phyloP scores from a whole-genome alignment of 2,113 vertebrate genomes.

The Alouatta palliata region DNA sequence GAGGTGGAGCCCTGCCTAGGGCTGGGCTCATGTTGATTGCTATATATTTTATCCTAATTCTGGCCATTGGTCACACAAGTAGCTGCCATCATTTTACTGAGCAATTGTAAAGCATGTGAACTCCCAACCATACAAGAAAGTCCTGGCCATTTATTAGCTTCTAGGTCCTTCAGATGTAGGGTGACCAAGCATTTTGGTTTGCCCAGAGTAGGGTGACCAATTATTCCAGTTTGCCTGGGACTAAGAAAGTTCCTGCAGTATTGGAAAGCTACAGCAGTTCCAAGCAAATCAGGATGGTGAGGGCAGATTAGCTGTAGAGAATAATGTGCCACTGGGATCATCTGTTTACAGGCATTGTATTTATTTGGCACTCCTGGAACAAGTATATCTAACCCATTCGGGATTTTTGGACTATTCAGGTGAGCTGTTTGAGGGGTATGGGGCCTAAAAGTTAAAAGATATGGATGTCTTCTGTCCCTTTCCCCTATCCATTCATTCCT shows the following conservation, averaged over 20 bases:
- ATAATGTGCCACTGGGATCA: background rate
- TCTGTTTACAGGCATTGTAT: background rate
- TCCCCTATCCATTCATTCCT: background rate
- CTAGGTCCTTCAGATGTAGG: background rate
- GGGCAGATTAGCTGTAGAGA: background rate
- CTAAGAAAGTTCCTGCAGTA: background rate
- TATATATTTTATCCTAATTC: background rate
- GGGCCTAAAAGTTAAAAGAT: constrained; percentile 38
- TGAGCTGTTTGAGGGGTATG: constrained; percentile 5
- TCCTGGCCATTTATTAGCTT: background rate
- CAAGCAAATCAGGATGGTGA: background rate
- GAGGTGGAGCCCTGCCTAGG: no score
- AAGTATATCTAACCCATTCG: constrained; percentile 18
- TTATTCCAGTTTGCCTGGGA: background rate
- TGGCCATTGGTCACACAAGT: background rate
- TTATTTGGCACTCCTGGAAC: constrained; percentile 24
- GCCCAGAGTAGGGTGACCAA: background rate
- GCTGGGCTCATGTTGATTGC: no score
- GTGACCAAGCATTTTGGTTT: background rate
- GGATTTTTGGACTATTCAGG: background rate
- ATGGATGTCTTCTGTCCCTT: background rate
- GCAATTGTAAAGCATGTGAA: background rate
- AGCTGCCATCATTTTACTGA: background rate
- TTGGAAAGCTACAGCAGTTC: background rate
- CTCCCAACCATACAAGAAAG: background rate